Evolutionary conservation across 2,113 vertebrate genomes (phyloP), one percentile per base, ranked within the genome.

Genomic region (Strigops habroptila): DNA sequence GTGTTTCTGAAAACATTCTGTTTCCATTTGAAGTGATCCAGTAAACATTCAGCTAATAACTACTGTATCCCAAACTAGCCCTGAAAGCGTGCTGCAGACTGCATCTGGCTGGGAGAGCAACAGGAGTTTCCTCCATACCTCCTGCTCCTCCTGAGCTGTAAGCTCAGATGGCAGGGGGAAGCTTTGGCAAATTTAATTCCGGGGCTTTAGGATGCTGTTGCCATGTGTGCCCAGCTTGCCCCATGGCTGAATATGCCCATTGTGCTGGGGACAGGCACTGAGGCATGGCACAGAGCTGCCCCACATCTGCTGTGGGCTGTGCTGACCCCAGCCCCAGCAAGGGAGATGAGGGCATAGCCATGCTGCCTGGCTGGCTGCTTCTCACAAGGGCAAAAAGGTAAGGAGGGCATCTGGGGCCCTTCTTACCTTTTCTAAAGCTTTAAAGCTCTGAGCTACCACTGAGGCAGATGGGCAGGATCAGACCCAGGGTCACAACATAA

Each of bases 291-390:
- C 14, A 49, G 22, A 48, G 53, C 43, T 79, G 51, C 35, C 18
- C 27, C 6, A 16, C 0, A 0, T 23, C 33, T 73, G 17, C 12
- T 28, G 14, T 0, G 1, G 24, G 10, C 17, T 39, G 16, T 0
- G 0, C 31, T 0, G 1, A 24, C 14, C 24, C 22, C 5, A 4
- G 1, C 18, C 28, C 25, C 6, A 5, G 0, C 0, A 1, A 3
- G 4, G 44, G 18, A 64, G 19, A 7, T 15, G 35, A 35, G 25
- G 37, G 37, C 52, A 41, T 9, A n/a, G 35, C 37, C 1, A 0
- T 52, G 18, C 5, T 3, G 0, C 41, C 44, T 60, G 27, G 6
- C 33, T 35, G 18, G 10, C 46, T 27, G 3, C 41, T 62, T 49
- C 60, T 59, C 12, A 22, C 12, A 4, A 6, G 7, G 55, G 5